Base-by-base conservation (phyloP, 2,888 invertebrate genomes). In the Periphyllus acericola region DNA sequence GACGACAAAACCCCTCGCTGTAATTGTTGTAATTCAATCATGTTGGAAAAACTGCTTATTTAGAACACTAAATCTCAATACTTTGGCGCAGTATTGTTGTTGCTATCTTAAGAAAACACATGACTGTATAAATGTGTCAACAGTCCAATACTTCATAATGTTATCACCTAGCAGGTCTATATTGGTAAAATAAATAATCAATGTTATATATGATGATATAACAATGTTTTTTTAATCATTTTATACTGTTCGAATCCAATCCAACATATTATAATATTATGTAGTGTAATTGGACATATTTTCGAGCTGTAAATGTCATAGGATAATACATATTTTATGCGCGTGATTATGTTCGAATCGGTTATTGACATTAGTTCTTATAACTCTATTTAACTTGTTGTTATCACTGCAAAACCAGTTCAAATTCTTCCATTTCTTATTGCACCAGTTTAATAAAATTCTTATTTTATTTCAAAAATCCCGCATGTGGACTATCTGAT, bases 311-410 rank as follows among this genome's bases (percentile, higher is more conserved):
- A 29, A 80, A 80, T 80, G 60, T 80, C n/a, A 34, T n/a, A 34
- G 8, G 36, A 60, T 80, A 60, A 52, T 60, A 55, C 14, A 60
- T 34, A 60, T 60, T 34, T 29, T 80, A 17, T 36, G 34, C 17
- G 1, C 25, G 60, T 25, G 25, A 1, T 60, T 80, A 1, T 80
- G 25, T n/a, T n/a, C 19, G 19, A 17, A 25, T 21, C 25, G 36
- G 36, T n/a, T 80, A 36, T 80, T 80, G 80, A 60, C 80, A 80
- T 66, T n/a, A 34, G 25, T n/a, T 60, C n/a, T 60, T 60, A 60
- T 60, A 25, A 21, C 21, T 60, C 0, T 60, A 25, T 60, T 78
- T 14, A 55, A 78, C 32, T 9, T 25, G 40, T 76, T 76, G 17
- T 17, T 14, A 32, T 71, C 32, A 71, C 71, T 71, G 17, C 17